These are phyloP conservation scores for Agrypnus murinus DNA, from an alignment of 2,888 invertebrate genomes.

Conservation along the genomic window DNA sequence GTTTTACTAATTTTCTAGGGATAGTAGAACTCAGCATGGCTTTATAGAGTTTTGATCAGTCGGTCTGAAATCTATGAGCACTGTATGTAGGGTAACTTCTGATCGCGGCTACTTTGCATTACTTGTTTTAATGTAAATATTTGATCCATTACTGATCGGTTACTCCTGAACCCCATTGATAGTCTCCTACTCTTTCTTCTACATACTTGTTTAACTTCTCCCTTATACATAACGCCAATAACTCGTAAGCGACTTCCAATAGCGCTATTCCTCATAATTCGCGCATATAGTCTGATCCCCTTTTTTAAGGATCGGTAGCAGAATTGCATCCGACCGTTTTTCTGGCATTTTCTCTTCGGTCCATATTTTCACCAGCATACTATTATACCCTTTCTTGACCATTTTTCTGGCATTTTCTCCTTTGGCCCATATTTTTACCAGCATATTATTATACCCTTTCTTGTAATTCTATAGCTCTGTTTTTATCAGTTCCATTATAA, in stretches of 20 bases:
- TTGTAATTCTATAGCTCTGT: constrained; percentile 5
- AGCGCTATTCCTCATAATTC: constrained; percentile 6
- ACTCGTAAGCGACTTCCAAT: neutral
- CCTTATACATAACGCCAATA: neutral
- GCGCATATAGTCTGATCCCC: constrained; percentile 3
- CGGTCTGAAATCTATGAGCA: no score
- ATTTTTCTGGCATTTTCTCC: constrained; percentile 25
- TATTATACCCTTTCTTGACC: no score
- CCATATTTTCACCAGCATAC: neutral
- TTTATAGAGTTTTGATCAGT: neutral
- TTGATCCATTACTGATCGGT: constrained; percentile 20
- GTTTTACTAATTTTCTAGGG: neutral
- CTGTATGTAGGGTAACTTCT: neutral
- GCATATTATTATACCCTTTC: constrained; percentile 7
- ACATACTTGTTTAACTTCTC: constrained; percentile 2
- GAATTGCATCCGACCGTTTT: no score
- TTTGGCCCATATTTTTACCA: constrained; percentile 28
- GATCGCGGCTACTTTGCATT: neutral
- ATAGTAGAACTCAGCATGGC: neutral
- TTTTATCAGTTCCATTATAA: constrained; percentile 5
- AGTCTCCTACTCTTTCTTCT: constrained; percentile 2
- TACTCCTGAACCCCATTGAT: constrained; percentile 13
- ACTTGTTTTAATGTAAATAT: neutral
- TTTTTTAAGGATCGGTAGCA: neutral
- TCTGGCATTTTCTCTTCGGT: neutral